phyloP scores from a whole-genome alignment of 2,113 vertebrate species.

The Pedionomus torquatus region DNA sequence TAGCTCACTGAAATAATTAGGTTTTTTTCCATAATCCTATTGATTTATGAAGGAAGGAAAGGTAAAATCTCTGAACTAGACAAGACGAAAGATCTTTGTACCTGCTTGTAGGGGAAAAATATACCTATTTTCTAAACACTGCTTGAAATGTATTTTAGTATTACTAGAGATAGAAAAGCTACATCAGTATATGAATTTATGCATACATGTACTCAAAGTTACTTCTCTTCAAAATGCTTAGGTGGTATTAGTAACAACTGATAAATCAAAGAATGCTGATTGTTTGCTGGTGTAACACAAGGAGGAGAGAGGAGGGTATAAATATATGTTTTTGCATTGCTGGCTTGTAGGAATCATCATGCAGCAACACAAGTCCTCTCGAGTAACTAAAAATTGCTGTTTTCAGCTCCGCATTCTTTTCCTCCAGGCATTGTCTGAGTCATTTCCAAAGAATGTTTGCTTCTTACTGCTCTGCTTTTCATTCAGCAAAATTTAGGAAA shows the following conservation, averaged over 20 bases:
- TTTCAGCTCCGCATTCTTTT: not conserved
- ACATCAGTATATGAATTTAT: not conserved
- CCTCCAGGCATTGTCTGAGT: not conserved
- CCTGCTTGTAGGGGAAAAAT: not conserved
- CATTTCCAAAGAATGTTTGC: not conserved
- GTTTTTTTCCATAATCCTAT: not conserved
- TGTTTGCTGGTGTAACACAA: not conserved
- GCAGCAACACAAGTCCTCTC: not conserved
- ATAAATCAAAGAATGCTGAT: not conserved
- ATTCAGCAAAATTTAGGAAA: not conserved
- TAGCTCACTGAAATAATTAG: slow-evolving; percentile 16
- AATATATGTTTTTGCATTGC: not conserved
- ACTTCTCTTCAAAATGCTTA: not conserved
- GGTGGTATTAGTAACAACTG: not conserved
- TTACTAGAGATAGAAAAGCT: not conserved
- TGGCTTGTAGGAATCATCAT: not conserved
- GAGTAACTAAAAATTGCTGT: not conserved
- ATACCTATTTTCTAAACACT: not conserved
- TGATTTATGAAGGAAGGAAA: slow-evolving; percentile 9
- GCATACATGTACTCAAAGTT: not conserved
- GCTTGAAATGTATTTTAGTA: not conserved
- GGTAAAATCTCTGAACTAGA: not conserved
- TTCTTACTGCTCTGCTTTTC: not conserved
- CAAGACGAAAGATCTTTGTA: not conserved
- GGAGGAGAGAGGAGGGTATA: not conserved